Evolutionary conservation across 2,797 vertebrate species (phyloP).

Genomic region (Octomys mimax): DNA sequence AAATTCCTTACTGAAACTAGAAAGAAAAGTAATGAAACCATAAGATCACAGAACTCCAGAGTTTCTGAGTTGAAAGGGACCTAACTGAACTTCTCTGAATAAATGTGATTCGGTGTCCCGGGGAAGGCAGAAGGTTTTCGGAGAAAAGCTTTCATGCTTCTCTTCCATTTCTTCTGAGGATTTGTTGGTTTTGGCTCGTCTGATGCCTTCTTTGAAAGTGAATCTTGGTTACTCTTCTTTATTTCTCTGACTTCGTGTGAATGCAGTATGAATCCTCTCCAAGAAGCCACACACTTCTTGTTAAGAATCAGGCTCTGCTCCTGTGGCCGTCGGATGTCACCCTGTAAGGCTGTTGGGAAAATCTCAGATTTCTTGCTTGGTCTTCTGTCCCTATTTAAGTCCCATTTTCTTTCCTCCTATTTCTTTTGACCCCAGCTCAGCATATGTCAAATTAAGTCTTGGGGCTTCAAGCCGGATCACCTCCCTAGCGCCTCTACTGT

Average conservation of each 20-base stretch:
- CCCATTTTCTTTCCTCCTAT: neutral
- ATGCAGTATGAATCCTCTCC: accelerated
- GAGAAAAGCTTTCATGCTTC: constrained; percentile 27
- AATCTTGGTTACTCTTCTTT: neutral
- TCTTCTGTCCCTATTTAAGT: neutral
- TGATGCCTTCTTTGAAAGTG: constrained; percentile 16
- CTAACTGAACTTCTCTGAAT: constrained; percentile 26
- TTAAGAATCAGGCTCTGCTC: neutral
- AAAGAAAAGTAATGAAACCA: constrained; percentile 71
- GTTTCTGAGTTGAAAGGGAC: constrained; percentile 69
- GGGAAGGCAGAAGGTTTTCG: constrained; percentile 11
- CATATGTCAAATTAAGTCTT: neutral
- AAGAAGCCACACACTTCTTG: neutral
- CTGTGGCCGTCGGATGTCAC: neutral
- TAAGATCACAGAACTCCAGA: constrained; percentile 62
- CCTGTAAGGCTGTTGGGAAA: neutral
- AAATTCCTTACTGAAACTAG: constrained; percentile 65
- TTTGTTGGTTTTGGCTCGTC: constrained; percentile 43
- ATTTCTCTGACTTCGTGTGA: neutral
- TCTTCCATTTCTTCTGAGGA: constrained; percentile 43
- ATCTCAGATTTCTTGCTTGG: neutral
- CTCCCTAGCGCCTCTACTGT: neutral
- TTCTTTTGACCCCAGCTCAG: neutral
- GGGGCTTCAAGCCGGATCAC: neutral
- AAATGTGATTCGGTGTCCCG: neutral